A percentile compares a stretch with the other conserved stretches of the same genome.
These are phyloP conservation scores for Dioctria rufipes DNA, from an alignment of 2,888 invertebrate species.

Conservation along the genomic window DNA sequence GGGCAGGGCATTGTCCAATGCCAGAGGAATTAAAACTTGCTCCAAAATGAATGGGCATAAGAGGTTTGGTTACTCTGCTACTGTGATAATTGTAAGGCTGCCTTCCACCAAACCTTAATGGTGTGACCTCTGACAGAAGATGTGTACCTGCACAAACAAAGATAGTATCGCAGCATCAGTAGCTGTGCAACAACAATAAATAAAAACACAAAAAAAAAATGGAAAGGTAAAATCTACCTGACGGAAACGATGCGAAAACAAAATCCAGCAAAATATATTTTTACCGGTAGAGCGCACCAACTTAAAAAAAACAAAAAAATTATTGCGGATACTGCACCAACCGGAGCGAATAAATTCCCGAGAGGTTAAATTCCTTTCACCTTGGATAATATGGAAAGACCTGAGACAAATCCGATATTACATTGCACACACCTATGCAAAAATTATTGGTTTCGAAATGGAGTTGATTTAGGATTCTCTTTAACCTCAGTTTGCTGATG, in stretches of 20 bases:
- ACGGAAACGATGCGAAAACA: conserved; percentile 40
- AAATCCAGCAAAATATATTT: conserved; percentile 39
- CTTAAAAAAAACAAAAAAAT: conserved; percentile 27
- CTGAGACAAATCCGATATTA: conserved; percentile 4
- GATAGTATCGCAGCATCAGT: conserved; percentile 8
- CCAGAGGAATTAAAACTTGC: conserved; percentile 14
- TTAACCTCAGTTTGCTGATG: too few relatives aligned
- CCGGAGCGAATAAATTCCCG: conserved; percentile 39
- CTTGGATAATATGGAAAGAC: conserved; percentile 22
- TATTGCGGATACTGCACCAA: conserved; percentile 51
- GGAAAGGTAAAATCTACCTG: conserved; percentile 31
- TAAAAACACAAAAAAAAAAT: conserved; percentile 46
- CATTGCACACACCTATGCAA: conserved; percentile 35
- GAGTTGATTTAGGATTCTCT: conserved; percentile 7
- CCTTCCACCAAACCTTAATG: conserved; percentile 24
- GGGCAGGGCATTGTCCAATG: conserved; percentile 26
- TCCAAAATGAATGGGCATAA: background rate
- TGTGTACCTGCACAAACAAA: conserved; percentile 22
- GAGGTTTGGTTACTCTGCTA: background rate
- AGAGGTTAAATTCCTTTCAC: conserved; percentile 32
- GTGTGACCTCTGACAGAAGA: conserved; percentile 36
- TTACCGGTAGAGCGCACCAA: background rate
- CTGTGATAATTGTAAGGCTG: conserved; percentile 48
- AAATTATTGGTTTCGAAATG: conserved; percentile 36
- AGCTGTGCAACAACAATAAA: background rate